phyloP scores from a whole-genome alignment of 2,888 invertebrate genomes.

The Andrena dorsata region DNA sequence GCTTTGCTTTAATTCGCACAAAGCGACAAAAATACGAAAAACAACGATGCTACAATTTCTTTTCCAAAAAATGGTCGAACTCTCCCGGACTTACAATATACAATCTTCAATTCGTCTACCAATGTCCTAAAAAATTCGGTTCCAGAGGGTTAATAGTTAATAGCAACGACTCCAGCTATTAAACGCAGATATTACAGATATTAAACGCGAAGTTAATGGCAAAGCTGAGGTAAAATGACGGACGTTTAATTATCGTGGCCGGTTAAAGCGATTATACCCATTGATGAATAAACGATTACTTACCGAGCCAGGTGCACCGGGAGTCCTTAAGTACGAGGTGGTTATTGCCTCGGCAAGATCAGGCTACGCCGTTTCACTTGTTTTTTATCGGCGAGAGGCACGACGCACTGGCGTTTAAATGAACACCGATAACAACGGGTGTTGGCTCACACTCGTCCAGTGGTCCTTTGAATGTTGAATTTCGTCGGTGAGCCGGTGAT shows the following conservation, averaged over 20 bases:
- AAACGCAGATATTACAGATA: too few relatives aligned
- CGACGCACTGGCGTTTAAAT: constrained; percentile 44
- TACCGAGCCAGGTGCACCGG: constrained; percentile 62
- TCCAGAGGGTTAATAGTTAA: too few relatives aligned
- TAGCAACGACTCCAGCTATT: not conserved
- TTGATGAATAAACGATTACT: constrained; percentile 65
- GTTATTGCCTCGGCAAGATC: constrained; percentile 52
- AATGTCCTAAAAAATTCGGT: too few relatives aligned
- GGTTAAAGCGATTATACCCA: constrained; percentile 55
- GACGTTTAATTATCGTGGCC: constrained; percentile 42
- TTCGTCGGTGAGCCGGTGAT: constrained; percentile 26
- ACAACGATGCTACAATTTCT: too few relatives aligned
- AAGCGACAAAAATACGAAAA: too few relatives aligned
- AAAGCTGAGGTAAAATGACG: constrained; percentile 35
- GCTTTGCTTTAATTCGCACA: too few relatives aligned
- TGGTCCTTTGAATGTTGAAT: constrained; percentile 36
- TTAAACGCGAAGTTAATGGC: constrained; percentile 29
- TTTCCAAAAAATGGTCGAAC: too few relatives aligned
- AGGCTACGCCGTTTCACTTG: constrained; percentile 51
- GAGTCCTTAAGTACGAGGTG: constrained; percentile 59
- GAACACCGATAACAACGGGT: constrained; percentile 35
- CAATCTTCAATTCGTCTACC: too few relatives aligned
- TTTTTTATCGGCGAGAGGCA: constrained; percentile 35
- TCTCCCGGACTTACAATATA: too few relatives aligned
- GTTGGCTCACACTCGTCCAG: constrained; percentile 41